Percentiles rank a stretch among this genome's conserved stretches.
Conservation (phyloP, 1,140 invertebrate genomes). For the Gonioctena quinquepunctata region DNA sequence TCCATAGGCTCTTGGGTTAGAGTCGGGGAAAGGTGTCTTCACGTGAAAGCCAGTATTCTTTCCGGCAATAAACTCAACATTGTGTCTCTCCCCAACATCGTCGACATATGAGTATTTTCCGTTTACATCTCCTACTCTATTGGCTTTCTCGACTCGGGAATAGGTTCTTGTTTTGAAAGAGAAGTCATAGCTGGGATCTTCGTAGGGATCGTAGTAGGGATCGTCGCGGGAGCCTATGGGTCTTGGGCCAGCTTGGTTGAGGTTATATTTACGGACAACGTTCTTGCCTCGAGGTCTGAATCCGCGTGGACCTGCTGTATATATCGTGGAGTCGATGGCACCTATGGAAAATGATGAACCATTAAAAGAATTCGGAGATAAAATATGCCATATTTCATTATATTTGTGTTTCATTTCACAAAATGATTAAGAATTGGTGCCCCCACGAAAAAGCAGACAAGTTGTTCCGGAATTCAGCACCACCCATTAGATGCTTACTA, state of each 20-base stretch:
- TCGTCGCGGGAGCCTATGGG: slow-evolving; percentile 65
- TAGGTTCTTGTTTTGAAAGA: slow-evolving; percentile 67
- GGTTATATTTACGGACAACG: slow-evolving; percentile 68
- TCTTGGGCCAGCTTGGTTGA: slow-evolving; percentile 66
- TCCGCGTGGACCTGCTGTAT: slow-evolving; percentile 73
- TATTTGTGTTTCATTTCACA: background rate
- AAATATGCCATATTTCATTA: background rate
- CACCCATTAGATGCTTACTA: too few species aligned
- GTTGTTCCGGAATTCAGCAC: too few species aligned
- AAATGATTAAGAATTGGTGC: background rate
- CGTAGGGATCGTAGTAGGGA: slow-evolving; percentile 70
- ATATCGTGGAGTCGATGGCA: slow-evolving; percentile 67
- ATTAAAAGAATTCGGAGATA: background rate
- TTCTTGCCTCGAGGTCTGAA: slow-evolving; percentile 71
- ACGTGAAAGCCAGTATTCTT: slow-evolving; percentile 73
- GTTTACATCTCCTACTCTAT: slow-evolving; percentile 52
- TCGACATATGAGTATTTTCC: slow-evolving; percentile 70
- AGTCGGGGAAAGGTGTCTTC: slow-evolving; percentile 69
- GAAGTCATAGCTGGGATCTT: slow-evolving; percentile 73
- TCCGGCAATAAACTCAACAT: slow-evolving; percentile 73
- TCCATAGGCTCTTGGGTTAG: slow-evolving; percentile 59
- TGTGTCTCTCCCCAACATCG: slow-evolving; percentile 71
- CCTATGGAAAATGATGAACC: slow-evolving; percentile 50
- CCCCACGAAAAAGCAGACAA: background rate
- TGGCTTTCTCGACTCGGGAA: slow-evolving; percentile 62